phyloP scores from a whole-genome alignment of 2,113 vertebrate species.

The Sprattus sprattus region DNA sequence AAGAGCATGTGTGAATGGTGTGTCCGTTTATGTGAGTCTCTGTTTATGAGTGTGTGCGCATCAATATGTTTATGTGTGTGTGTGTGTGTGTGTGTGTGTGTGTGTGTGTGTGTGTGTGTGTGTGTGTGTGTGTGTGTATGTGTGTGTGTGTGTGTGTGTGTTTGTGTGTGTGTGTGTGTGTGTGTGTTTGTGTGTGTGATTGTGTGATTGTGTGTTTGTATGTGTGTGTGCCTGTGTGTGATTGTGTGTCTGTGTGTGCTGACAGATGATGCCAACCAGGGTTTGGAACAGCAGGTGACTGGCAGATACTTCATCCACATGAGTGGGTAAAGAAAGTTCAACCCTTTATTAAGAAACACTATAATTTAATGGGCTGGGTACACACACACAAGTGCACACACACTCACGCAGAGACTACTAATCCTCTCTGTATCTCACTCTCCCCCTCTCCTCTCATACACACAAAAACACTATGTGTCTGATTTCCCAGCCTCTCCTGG shows the following conservation, averaged over 20 bases:
- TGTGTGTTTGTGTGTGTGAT: constrained; percentile 42
- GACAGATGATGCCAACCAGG: constrained; percentile 65
- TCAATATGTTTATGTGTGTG: constrained; percentile 18
- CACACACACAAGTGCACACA: constrained; percentile 66
- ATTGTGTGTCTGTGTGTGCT: constrained; percentile 37
- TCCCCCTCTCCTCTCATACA: constrained; percentile 51
- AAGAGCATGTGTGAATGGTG: constrained; percentile 37
- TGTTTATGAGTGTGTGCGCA: constrained; percentile 19
- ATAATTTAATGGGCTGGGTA: constrained; percentile 83
- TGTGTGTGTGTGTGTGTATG: background rate
- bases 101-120: constrained; percentile 34
- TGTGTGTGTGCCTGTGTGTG: constrained; percentile 42
- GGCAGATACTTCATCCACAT: constrained; percentile 78
- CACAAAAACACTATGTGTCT: constrained; percentile 54
- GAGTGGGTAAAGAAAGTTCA: constrained; percentile 79
- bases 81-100: constrained; percentile 9
- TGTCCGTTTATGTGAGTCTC: background rate
- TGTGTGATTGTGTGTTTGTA: constrained; percentile 29
- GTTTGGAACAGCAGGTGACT: constrained; percentile 74
- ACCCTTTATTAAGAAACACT: constrained; percentile 83
- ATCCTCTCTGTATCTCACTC: background rate
- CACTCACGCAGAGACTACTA: constrained; percentile 15
- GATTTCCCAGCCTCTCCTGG: background rate
- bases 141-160: constrained; percentile 28
- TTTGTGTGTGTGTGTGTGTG: constrained; percentile 20